phyloP scores from a whole-genome alignment of 2,888 invertebrate genomes.

The Hylaea fasciaria region DNA sequence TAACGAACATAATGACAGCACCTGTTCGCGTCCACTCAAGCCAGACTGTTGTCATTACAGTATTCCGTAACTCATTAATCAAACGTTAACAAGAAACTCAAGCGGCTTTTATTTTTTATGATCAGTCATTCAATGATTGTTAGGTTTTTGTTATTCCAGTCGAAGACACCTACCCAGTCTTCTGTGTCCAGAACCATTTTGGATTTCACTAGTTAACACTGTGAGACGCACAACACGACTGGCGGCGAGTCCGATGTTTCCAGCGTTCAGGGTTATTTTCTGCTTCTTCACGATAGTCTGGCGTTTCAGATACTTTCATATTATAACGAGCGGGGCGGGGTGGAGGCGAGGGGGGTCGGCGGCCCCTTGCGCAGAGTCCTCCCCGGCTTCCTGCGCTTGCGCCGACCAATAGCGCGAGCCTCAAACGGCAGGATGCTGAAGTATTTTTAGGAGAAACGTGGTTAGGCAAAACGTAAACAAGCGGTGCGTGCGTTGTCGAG shows the following conservation, averaged over 20 bases:
- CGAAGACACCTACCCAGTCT: conserved; percentile 79
- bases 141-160: conserved; percentile 28
- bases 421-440: conserved; percentile 83
- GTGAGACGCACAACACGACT: conserved; percentile 85
- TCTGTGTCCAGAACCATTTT: conserved; percentile 83
- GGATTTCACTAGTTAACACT: conserved; percentile 83
- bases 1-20: conserved; percentile 56
- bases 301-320: conserved; percentile 76
- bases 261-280: conserved; percentile 84
- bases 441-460: conserved; percentile 83
- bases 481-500: conserved; percentile 63
- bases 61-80: conserved; percentile 42
- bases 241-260: conserved; percentile 72
- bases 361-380: conserved; percentile 66
- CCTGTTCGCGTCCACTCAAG: conserved; percentile 57
- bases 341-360: conserved; percentile 51
- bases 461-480: conserved; percentile 83
- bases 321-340: conserved; percentile 58
- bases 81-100: conserved; percentile 35
- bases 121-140: conserved; percentile 29
- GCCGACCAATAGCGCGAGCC: conserved; percentile 77
- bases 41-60: conserved; percentile 40
- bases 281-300: conserved; percentile 73
- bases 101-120: conserved; percentile 17
- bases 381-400: conserved; percentile 73